phyloP scores from a whole-genome alignment of 2,888 invertebrate genomes.

The Sympetrum striolatum region DNA sequence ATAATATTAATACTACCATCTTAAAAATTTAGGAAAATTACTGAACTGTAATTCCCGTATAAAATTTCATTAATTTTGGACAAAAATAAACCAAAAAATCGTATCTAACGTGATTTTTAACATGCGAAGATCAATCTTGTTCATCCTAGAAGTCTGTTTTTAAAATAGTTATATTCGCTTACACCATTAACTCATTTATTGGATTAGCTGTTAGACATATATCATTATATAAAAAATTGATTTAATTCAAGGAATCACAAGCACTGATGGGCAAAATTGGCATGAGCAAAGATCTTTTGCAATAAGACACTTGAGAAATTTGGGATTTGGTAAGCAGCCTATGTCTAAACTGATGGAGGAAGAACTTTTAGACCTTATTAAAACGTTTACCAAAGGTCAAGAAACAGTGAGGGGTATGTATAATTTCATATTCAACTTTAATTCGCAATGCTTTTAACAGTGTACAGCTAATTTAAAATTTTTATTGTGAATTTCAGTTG shows the following conservation, averaged over 20 bases:
- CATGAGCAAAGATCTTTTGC: conserved; percentile 65
- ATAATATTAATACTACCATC: too few species aligned
- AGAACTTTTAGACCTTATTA: conserved; percentile 60
- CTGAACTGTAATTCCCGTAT: too few species aligned
- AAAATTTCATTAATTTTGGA: too few species aligned
- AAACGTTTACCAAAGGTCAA: conserved; percentile 4
- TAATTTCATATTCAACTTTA: neutral
- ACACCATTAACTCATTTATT: too few species aligned
- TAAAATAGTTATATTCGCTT: too few species aligned
- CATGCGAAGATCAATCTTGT: too few species aligned
- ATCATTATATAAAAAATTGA: neutral
- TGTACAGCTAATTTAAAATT: neutral
- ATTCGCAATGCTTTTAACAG: neutral
- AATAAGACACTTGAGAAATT: conserved; percentile 62
- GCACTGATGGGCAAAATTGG: conserved; percentile 67
- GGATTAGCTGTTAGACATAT: too few species aligned
- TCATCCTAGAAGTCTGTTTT: too few species aligned
- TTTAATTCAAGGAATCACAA: conserved; percentile 63
- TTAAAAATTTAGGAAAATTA: too few species aligned
- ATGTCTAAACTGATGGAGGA: conserved; percentile 65
- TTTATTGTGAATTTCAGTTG: neutral
- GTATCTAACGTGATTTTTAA: too few species aligned
- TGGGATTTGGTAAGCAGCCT: conserved; percentile 65
- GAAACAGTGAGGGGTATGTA: neutral
- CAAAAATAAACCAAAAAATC: too few species aligned